Evolutionary conservation across 92 coral and sea anemone genomes (phyloP).

Genomic region (Pocillopora meandrina): DNA sequence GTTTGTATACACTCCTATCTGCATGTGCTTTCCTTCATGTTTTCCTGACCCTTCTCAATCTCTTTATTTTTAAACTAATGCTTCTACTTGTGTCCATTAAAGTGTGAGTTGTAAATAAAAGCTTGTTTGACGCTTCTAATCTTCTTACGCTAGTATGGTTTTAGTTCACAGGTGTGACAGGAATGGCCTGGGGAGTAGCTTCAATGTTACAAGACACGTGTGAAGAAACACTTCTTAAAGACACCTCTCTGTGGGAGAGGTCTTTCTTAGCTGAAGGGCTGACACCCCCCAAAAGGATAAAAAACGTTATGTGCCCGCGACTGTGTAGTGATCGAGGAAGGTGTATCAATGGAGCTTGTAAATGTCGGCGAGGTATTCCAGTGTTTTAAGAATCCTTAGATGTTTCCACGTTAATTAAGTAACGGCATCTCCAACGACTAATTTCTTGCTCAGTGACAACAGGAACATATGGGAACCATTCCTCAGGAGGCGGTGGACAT

Average conservation of each 20-base stretch:
- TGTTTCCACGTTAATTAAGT: too few species aligned
- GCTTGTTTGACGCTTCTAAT: not conserved
- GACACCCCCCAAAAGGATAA: slow-evolving; percentile 49
- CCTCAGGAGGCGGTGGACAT: too few species aligned
- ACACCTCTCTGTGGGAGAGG: slow-evolving; percentile 67
- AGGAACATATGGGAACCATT: too few species aligned
- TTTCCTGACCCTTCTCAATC: not conserved
- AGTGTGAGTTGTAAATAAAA: too few species aligned
- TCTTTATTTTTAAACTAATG: too few species aligned
- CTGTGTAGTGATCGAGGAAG: slow-evolving; percentile 80
- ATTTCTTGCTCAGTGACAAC: too few species aligned
- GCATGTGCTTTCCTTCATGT: too few species aligned
- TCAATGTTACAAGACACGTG: slow-evolving; percentile 67
- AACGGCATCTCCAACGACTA: too few species aligned
- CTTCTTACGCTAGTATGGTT: not conserved
- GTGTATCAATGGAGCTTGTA: slow-evolving; percentile 80
- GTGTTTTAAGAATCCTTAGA: not conserved
- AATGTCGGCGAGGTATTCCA: slow-evolving; percentile 78
- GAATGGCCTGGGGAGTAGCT: slow-evolving; percentile 60
- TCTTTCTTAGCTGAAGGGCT: slow-evolving; percentile 39
- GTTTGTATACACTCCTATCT: not conserved
- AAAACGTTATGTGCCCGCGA: slow-evolving; percentile 70
- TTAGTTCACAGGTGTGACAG: slow-evolving; percentile 64
- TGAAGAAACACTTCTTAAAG: slow-evolving; percentile 60
- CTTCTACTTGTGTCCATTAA: too few species aligned